Base-by-base conservation (phyloP, 2,888 invertebrate genomes). In the Trichopria drosophilae region DNA sequence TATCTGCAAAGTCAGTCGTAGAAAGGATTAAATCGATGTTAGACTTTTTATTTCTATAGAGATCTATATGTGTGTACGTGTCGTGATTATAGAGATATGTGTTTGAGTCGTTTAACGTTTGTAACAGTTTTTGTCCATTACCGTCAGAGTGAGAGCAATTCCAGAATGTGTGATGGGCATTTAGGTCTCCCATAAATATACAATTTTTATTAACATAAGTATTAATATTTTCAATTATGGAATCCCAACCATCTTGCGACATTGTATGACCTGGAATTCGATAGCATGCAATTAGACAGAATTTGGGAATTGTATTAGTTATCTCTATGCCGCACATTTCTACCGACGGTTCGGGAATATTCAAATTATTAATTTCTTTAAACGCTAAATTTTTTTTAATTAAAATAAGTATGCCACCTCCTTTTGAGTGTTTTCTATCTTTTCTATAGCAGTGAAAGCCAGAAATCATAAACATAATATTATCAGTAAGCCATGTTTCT, bases 101-200 rank as follows among this genome's bases (percentile, higher is more conserved):
- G 12, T 40, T 12, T 2, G 31, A 40, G n/a, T 40, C 6, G 9
- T 32, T 13, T 1, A 49, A 2, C 9, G 7, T 18, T 1, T 32
- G 5, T 1, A 22, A 22, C 5, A 53, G 26, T 9, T 9, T 29
- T 9, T 29, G 19, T 19, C 53, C 48, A 10, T 3, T 4, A 6
- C 1, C 2, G 18, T 37, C 20, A 4, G 26, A 19, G 2, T 31
- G 6, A 7, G 12, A 1, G 10, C 37, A 34, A 6, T 46, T 46
- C 54, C 50, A 50, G 3, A 13, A 9, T 1, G 15, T 28, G 10
- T 50, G 16, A 23, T 53, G 49, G 12, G 42, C 6, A 13, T 52
- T 52, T 22, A 52, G 47, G 13, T 47, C 52, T 20, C 48, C 48
- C 28, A 40, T 26, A 13, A 48, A 18, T 7, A 44, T 31, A 12